Evolutionary conservation across 2,113 vertebrate genomes (phyloP), one percentile per base, ranked within the genome.

Genomic region (Paradoxurus hermaphroditus): DNA sequence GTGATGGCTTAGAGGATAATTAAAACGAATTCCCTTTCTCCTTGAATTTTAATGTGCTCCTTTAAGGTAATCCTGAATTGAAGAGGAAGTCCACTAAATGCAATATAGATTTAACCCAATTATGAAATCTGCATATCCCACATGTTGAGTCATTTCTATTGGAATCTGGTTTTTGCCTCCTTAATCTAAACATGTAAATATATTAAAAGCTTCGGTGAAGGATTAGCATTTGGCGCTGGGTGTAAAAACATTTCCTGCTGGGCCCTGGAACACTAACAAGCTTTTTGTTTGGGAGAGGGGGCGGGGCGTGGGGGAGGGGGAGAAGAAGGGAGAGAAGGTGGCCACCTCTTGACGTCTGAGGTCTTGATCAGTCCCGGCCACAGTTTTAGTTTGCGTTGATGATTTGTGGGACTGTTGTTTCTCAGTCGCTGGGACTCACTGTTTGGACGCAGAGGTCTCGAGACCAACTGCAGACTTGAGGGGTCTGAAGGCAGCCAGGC

Each of bases 401-500:
- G 98, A 97, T 98, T 98, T 98, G 98, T 97, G 98, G 97, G 96
- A 62, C 84, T 97, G 96, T 93, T 98, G 98, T 98, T 98, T 99
- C 98, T 98, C 98, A 97, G 97, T 99, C 95, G 94, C 97, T 98
- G 0, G 8, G 97, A 96, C 31, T 82, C 72, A 46, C 86, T 98
- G 98, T 98, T 98, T 98, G 98, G 98, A 99, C 98, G 97, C 97
- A 92, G 98, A 98, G 96, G 91, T 97, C 98, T 97, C 96, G 56
- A 87, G 97, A 98, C 98, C 98, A 98, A 99, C 99, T 99, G 98
- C 98, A 98, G 94, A 95, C 98, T 98, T 97, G 97, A 97, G 92
- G 98, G 98, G 92, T 89, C 98, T 94, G 97, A 90, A 39, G 97
- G 95, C 98, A 98, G 99, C 99, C 99, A 96, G 95, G 98, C 98